These are phyloP conservation scores for Apodemus agrarius DNA, from an alignment of 2,797 vertebrate genomes.

Conservation along the genomic window DNA sequence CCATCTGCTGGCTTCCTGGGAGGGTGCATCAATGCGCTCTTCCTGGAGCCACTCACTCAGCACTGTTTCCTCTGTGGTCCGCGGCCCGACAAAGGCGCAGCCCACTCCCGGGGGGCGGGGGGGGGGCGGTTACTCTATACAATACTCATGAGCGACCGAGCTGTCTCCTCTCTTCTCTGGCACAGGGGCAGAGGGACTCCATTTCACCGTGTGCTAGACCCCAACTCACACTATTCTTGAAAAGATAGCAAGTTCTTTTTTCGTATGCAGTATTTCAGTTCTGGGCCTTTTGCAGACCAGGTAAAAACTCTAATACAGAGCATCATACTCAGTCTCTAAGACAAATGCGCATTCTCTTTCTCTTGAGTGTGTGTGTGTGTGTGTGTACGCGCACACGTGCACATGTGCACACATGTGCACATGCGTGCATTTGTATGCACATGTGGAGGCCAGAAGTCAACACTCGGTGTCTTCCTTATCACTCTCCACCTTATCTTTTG, in stretches of 20 bases:
- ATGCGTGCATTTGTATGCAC: too few species aligned
- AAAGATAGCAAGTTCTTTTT: not conserved
- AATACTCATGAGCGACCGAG: not conserved
- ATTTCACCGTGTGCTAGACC: not conserved
- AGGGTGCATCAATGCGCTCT: not conserved
- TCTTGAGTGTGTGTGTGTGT: not conserved
- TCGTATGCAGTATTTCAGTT: not conserved
- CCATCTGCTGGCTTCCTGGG: conserved; percentile 73
- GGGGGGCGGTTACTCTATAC: not conserved
- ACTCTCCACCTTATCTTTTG: not conserved
- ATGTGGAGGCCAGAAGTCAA: not conserved
- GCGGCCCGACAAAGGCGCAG: not conserved
- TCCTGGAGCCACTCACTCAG: not conserved
- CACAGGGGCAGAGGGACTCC: not conserved
- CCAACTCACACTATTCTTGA: not conserved
- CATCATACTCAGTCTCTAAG: not conserved
- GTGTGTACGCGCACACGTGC: not conserved
- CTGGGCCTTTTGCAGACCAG: not conserved
- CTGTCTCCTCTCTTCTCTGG: too few species aligned
- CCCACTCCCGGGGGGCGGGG: not conserved
- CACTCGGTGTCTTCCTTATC: not conserved
- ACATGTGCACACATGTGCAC: too few species aligned
- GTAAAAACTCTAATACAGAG: not conserved
- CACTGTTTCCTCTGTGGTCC: not conserved
- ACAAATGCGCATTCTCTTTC: not conserved